Conservation (phyloP, 2,113 vertebrate genomes). For the Cariama cristata region DNA sequence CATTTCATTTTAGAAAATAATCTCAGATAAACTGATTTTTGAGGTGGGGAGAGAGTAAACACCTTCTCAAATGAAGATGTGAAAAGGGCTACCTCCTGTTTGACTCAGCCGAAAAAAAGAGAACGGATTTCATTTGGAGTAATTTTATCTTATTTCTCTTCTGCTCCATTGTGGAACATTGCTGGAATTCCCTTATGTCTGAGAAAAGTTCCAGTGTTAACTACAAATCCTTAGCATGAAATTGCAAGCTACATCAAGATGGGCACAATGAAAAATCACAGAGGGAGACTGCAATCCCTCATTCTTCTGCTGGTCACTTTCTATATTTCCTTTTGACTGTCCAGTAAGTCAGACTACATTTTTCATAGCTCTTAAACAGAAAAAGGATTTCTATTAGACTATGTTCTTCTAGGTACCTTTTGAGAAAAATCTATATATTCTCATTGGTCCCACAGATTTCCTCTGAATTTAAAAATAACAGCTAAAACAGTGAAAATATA, state of each 20-base stretch:
- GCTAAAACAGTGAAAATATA: not conserved
- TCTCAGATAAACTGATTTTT: not conserved
- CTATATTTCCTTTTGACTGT: not conserved
- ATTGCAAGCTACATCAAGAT: not conserved
- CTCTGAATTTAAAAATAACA: not conserved
- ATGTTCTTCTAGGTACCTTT: not conserved
- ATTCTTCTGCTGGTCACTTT: not conserved
- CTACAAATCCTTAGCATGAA: not conserved
- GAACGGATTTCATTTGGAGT: not conserved
- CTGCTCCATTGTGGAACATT: not conserved
- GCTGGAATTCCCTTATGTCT: not conserved
- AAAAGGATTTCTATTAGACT: not conserved
- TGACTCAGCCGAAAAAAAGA: not conserved
- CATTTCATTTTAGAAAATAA: not conserved
- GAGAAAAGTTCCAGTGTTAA: not conserved
- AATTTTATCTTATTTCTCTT: not conserved
- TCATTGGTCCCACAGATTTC: not conserved
- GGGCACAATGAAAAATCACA: not conserved
- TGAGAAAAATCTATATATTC: not conserved
- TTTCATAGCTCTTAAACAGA: not conserved
- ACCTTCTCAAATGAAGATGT: not conserved
- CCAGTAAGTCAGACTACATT: not conserved
- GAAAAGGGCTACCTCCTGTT: not conserved
- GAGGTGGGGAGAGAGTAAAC: not conserved
- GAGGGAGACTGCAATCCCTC: not conserved